Evolutionary conservation across 2,797 vertebrate genomes (phyloP).

Genomic region (Acanthornis magna): DNA sequence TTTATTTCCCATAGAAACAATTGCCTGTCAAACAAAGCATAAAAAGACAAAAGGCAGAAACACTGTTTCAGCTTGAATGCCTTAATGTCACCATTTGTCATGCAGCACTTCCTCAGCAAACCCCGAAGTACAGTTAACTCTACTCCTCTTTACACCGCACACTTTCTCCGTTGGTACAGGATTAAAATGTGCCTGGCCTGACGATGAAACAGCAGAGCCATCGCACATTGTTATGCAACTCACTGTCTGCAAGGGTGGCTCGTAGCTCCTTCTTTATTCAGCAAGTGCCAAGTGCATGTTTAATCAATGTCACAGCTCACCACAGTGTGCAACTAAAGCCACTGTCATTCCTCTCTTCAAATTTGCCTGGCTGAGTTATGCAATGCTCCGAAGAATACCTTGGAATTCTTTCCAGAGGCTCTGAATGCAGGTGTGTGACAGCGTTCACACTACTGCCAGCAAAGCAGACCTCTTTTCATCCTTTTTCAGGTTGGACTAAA

Average conservation of each 20-base stretch:
- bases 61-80: slow-evolving; percentile 64
- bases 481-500: slow-evolving; percentile 45
- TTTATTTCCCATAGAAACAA: slow-evolving; percentile 52
- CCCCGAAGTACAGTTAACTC: slow-evolving; percentile 44
- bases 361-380: slow-evolving; percentile 77
- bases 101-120: slow-evolving; percentile 42
- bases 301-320: slow-evolving; percentile 75
- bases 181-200: slow-evolving; percentile 69
- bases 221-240: slow-evolving; percentile 69
- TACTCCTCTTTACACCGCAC: slow-evolving; percentile 28
- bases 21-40: slow-evolving; percentile 60
- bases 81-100: slow-evolving; percentile 65
- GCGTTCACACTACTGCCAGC: background rate
- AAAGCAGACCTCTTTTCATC: slow-evolving; percentile 30
- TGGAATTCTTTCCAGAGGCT: slow-evolving; percentile 66
- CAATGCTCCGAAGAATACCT: slow-evolving; percentile 77
- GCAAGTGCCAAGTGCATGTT: slow-evolving; percentile 73
- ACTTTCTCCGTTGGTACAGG: slow-evolving; percentile 24
- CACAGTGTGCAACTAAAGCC: slow-evolving; percentile 66
- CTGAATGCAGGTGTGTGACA: slow-evolving; percentile 66
- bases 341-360: slow-evolving; percentile 48
- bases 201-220: slow-evolving; percentile 69
- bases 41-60: slow-evolving; percentile 65
- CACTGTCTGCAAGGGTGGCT: slow-evolving; percentile 71
- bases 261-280: slow-evolving; percentile 74